Percentiles rank a stretch among this genome's conserved stretches.
These are phyloP conservation scores for Scarus forsteni DNA, from an alignment of 2,797 vertebrate genomes.

Conservation along the genomic window DNA sequence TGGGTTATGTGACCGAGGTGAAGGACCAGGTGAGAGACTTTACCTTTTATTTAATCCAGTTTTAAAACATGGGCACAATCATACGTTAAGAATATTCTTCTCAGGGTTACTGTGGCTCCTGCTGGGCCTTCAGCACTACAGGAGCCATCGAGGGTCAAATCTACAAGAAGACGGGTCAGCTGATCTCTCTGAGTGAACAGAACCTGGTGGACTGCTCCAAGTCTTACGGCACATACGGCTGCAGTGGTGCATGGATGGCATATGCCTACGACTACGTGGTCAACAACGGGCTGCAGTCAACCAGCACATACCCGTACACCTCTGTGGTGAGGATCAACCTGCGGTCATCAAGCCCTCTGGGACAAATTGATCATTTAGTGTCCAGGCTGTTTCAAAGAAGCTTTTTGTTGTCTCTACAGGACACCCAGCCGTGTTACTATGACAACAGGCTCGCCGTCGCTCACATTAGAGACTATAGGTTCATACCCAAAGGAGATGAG, in stretches of 20 bases:
- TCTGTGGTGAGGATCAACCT: constrained; percentile 83
- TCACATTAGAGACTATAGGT: constrained; percentile 83
- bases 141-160: constrained; percentile 86
- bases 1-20: constrained; percentile 84
- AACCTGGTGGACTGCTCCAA: constrained; percentile 87
- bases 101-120: constrained; percentile 87
- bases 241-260: constrained; percentile 86
- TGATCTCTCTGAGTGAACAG: constrained; percentile 85
- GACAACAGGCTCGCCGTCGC: constrained; percentile 77
- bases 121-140: constrained; percentile 88
- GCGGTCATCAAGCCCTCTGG: not conserved
- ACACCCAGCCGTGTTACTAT: constrained; percentile 83
- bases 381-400: not conserved
- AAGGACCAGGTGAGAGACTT: constrained; percentile 83
- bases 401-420: constrained; percentile 64
- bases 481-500: constrained; percentile 84
- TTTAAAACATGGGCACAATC: not conserved
- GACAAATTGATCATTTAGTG: not conserved
- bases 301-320: constrained; percentile 90
- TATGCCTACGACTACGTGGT: constrained; percentile 86
- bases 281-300: constrained; percentile 87
- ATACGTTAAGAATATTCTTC: constrained; percentile 7
- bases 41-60: not conserved
- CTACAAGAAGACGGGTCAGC: constrained; percentile 81
- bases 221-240: constrained; percentile 83